A percentile compares a stretch with the other conserved stretches of the same genome.
phyloP scores from a whole-genome alignment of 1,140 invertebrate genomes.

The Neuroterus valhalla region DNA sequence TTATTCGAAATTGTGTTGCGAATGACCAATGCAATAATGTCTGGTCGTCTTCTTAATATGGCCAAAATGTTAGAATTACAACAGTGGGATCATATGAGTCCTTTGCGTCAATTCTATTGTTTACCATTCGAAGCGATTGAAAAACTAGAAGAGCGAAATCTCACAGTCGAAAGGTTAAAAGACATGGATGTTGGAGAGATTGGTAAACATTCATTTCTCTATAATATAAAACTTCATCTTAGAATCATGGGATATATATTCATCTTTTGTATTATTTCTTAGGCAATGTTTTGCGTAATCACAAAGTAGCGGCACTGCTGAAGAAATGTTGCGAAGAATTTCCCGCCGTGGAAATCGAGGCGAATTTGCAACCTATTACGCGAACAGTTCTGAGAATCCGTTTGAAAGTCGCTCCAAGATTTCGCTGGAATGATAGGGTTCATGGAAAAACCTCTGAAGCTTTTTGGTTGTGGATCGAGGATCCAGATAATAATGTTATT shows the following conservation, averaged over 20 bases:
- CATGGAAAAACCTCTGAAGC: slow-evolving; percentile 92
- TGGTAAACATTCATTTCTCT: slow-evolving; percentile 73
- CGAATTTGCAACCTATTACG: slow-evolving; percentile 95
- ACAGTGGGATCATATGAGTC: slow-evolving; percentile 91
- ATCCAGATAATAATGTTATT: slow-evolving; percentile 94
- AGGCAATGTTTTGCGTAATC: slow-evolving; percentile 86
- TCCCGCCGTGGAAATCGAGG: slow-evolving; percentile 88
- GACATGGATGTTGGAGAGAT: slow-evolving; percentile 93
- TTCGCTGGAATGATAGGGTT: slow-evolving; percentile 92
- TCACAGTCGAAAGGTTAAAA: slow-evolving; percentile 85
- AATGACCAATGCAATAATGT: slow-evolving; percentile 92
- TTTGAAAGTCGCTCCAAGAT: slow-evolving; percentile 88
- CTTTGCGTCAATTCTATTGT: slow-evolving; percentile 89
- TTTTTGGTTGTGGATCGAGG: slow-evolving; percentile 99
- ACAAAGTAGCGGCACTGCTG: slow-evolving; percentile 83
- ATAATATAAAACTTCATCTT: not conserved
- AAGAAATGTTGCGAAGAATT: slow-evolving; percentile 92
- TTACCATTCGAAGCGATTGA: slow-evolving; percentile 86
- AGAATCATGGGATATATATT: slow-evolving; percentile 8
- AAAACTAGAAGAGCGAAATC: slow-evolving; percentile 86
- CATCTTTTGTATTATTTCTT: slow-evolving; percentile 40
- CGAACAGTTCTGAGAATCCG: slow-evolving; percentile 92
- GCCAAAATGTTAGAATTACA: slow-evolving; percentile 93
- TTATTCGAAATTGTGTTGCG: slow-evolving; percentile 95
- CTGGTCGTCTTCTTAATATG: slow-evolving; percentile 86